A percentile compares a stretch with the other conserved stretches of the same genome.
These are phyloP conservation scores for Patella depressa DNA, from an alignment of 2,888 invertebrate genomes.

Conservation along the genomic window DNA sequence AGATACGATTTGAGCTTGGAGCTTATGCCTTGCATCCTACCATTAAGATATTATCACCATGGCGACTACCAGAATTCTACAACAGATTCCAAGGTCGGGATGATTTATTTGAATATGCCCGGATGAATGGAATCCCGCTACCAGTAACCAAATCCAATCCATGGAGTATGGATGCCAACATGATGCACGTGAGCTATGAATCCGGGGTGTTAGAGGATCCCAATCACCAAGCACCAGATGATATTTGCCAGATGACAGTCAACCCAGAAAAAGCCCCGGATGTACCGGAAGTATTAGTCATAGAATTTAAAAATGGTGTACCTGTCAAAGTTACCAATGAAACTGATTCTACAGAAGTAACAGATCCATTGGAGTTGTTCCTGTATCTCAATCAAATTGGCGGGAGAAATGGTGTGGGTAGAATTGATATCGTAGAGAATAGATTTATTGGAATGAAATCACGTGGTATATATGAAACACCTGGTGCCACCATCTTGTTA, in stretches of 20 bases:
- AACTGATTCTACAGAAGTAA: constrained; percentile 54
- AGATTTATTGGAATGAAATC: constrained; percentile 84
- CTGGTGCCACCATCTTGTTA: constrained; percentile 82
- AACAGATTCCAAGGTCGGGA: constrained; percentile 82
- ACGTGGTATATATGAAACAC: constrained; percentile 82
- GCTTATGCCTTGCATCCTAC: constrained; percentile 83
- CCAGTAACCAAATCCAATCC: constrained; percentile 84
- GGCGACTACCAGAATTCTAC: constrained; percentile 84
- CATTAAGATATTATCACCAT: constrained; percentile 86
- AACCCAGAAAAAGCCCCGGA: constrained; percentile 78
- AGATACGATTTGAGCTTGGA: constrained; percentile 86
- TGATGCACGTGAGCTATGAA: constrained; percentile 87
- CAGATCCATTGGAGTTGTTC: constrained; percentile 78
- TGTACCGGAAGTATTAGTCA: constrained; percentile 76
- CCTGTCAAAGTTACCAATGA: constrained; percentile 69
- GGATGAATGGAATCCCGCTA: constrained; percentile 79
- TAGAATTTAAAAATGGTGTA: constrained; percentile 77
- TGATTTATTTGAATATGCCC: constrained; percentile 83
- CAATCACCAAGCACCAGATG: constrained; percentile 77
- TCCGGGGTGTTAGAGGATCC: constrained; percentile 88
- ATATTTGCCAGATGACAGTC: constrained; percentile 83
- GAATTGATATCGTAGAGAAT: constrained; percentile 90
- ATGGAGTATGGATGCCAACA: constrained; percentile 90
- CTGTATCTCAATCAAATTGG: constrained; percentile 81
- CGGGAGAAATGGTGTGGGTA: constrained; percentile 82